phyloP scores from a whole-genome alignment of 2,797 vertebrate species.

The Hozukius guyotensis region DNA sequence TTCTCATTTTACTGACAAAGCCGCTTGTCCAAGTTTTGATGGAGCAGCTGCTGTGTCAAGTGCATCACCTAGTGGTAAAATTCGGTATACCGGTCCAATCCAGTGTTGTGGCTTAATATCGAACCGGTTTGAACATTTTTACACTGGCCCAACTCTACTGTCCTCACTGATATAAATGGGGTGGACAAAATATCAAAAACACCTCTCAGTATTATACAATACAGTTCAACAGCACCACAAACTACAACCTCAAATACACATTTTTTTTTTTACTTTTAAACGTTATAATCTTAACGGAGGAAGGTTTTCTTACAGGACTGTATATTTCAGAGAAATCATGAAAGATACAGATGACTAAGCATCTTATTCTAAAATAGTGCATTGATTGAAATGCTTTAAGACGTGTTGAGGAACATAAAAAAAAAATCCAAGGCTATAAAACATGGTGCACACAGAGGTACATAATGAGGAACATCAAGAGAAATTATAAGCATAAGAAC shows the following conservation, averaged over 20 bases:
- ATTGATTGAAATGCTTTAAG: background rate
- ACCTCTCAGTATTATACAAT: too few relatives aligned
- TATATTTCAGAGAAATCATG: background rate
- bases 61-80: too few relatives aligned
- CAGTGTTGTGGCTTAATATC: too few relatives aligned
- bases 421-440: background rate
- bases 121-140: fast-evolving
- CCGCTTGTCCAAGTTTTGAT: too few relatives aligned
- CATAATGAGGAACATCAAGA: slow-evolving; percentile 3
- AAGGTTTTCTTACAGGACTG: background rate
- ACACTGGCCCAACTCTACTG: too few relatives aligned
- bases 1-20: too few relatives aligned
- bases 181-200: too few relatives aligned
- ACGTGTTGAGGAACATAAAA: background rate
- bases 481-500: background rate
- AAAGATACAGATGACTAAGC: slow-evolving; percentile 15
- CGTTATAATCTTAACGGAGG: background rate
- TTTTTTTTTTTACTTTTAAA: background rate
- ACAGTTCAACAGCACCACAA: too few relatives aligned
- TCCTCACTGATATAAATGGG: too few relatives aligned
- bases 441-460: background rate
- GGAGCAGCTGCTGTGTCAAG: too few relatives aligned
- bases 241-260: too few relatives aligned
- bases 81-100: fast-evolving
- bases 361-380: background rate